These are phyloP conservation scores for Hephaestus fuliginosus DNA, from an alignment of 2,797 vertebrate species.

Conservation along the genomic window DNA sequence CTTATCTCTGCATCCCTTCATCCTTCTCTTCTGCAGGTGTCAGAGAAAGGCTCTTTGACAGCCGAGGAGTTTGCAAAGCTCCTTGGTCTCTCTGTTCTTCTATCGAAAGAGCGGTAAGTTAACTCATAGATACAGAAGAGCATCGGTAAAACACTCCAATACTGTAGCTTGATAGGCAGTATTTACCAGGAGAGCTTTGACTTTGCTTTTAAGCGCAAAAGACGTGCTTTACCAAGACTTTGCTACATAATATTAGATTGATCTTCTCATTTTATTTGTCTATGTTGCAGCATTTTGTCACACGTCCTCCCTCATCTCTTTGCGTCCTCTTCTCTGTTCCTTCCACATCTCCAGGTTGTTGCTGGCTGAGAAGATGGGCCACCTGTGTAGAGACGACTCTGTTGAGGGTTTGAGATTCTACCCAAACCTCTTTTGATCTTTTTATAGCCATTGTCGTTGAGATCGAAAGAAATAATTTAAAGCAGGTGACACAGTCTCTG, in stretches of 20 bases:
- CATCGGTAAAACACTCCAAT: not conserved
- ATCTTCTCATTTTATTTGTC: not conserved
- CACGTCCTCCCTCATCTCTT: not conserved
- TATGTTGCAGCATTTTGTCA: not conserved
- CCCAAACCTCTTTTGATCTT: conserved; percentile 93
- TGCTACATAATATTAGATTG: not conserved
- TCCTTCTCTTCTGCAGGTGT: conserved; percentile 85
- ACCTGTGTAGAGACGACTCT: conserved; percentile 97
- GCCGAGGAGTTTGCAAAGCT: conserved; percentile 98
- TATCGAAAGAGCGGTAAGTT: conserved; percentile 95
- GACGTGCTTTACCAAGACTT: not conserved
- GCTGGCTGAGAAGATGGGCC: conserved; percentile 98
- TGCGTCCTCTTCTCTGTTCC: conserved; percentile 16
- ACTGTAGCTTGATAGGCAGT: not conserved
- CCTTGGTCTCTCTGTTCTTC: conserved; percentile 96
- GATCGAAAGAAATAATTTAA: not conserved
- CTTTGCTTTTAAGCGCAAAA: not conserved
- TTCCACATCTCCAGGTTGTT: conserved; percentile 87
- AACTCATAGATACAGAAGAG: not conserved
- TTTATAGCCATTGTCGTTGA: conserved; percentile 5
- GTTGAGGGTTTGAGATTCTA: conserved; percentile 99
- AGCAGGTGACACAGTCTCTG: not conserved
- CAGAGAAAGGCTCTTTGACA: conserved; percentile 95
- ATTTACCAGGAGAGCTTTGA: not conserved
- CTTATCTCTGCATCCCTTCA: not conserved